Evolutionary conservation across 1,140 invertebrate species (phyloP).

Genomic region (Vanessa tameamea): DNA sequence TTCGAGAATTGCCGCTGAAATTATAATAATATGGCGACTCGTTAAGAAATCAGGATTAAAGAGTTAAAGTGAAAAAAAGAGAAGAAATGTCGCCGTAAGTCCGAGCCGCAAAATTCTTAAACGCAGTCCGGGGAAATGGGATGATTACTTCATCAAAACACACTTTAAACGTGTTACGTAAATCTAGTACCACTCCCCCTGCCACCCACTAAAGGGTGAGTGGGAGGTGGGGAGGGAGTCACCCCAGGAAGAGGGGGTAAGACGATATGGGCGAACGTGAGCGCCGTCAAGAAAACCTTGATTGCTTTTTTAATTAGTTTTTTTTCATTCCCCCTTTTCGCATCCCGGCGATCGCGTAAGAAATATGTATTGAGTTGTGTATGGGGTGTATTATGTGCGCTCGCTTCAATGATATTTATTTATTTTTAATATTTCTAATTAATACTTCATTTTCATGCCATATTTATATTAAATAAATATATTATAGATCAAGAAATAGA

Average conservation of each 20-base stretch:
- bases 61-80: constrained; percentile 62
- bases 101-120: constrained; percentile 78
- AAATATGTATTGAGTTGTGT: constrained; percentile 71
- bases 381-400: constrained; percentile 57
- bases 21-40: constrained; percentile 60
- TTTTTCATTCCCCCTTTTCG: constrained; percentile 76
- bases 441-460: constrained; percentile 3
- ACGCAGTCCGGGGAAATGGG: constrained; percentile 76
- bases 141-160: constrained; percentile 81
- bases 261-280: constrained; percentile 80
- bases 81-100: constrained; percentile 61
- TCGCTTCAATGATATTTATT: constrained; percentile 20
- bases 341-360: constrained; percentile 66
- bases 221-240: constrained; percentile 46
- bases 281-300: constrained; percentile 80
- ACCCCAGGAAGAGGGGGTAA: constrained; percentile 69
- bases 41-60: constrained; percentile 69
- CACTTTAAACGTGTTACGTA: constrained; percentile 81
- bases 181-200: constrained; percentile 74
- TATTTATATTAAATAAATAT: background rate
- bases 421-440: constrained; percentile 8
- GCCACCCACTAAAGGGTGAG: constrained; percentile 62
- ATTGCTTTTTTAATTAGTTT: constrained; percentile 81
- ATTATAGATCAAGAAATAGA: background rate
- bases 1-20: constrained; percentile 47